Conservation (phyloP, 2,797 vertebrate species). For the Pogonophryne albipinna region DNA sequence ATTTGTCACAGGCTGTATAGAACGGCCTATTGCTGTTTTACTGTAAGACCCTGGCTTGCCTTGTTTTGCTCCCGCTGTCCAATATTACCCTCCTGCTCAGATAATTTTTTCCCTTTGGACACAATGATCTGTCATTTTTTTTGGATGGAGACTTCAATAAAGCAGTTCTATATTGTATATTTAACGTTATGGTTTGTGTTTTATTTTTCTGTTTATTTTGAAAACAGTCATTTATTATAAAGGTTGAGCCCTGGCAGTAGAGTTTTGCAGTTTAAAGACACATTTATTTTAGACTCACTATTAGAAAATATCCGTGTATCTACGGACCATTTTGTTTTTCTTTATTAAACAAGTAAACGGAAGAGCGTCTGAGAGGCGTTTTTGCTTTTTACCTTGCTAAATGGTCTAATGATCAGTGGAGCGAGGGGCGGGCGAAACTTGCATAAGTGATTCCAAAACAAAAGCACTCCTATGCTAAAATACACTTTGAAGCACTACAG, state of each 20-base stretch:
- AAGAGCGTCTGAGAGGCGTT: too few relatives aligned
- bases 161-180: slow-evolving; percentile 52
- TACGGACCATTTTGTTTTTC: too few relatives aligned
- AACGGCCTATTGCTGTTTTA: slow-evolving; percentile 19
- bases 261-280: not conserved
- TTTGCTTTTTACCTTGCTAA: too few relatives aligned
- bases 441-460: too few relatives aligned
- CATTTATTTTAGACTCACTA: not conserved
- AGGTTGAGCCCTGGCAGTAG: not conserved
- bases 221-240: not conserved
- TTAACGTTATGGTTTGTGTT: slow-evolving; percentile 5
- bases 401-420: too few relatives aligned
- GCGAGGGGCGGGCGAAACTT: too few relatives aligned
- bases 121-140: slow-evolving; percentile 27
- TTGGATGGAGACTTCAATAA: slow-evolving; percentile 60
- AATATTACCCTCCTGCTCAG: slow-evolving; percentile 14
- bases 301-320: not conserved
- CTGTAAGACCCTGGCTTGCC: slow-evolving; percentile 27
- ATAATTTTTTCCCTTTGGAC: slow-evolving; percentile 17
- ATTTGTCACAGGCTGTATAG: slow-evolving; percentile 4
- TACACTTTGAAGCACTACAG: too few relatives aligned
- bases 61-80: slow-evolving; percentile 24
- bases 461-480: too few relatives aligned
- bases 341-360: too few relatives aligned
- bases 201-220: not conserved